Conservation (phyloP, 2,113 vertebrate genomes). For the Onychostruthus taczanowskii region DNA sequence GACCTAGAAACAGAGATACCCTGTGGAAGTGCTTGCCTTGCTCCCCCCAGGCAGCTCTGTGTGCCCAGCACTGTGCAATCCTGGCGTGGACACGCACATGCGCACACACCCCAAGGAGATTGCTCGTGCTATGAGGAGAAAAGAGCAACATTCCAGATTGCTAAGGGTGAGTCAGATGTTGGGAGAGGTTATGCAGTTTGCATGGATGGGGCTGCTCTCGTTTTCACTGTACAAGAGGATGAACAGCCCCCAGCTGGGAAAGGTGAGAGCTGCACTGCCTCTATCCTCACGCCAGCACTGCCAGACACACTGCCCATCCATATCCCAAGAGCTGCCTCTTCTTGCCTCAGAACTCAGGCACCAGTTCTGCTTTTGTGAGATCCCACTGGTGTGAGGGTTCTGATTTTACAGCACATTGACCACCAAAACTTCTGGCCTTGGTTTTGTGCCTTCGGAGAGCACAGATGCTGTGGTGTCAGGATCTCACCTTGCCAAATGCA, state of each 20-base stretch:
- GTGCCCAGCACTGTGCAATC: background rate
- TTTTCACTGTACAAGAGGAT: background rate
- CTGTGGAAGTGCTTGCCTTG: background rate
- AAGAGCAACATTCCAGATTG: background rate
- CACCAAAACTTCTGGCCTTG: background rate
- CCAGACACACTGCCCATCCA: too few relatives aligned
- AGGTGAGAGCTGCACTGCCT: background rate
- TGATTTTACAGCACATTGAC: background rate
- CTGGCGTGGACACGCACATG: background rate
- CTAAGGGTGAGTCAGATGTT: background rate
- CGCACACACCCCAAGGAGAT: fast-evolving
- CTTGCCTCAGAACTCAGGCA: background rate
- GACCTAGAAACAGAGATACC: background rate
- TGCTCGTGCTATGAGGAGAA: background rate
- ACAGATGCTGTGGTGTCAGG: fast-evolving
- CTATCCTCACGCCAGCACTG: background rate
- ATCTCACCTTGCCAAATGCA: fast-evolving
- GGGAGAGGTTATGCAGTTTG: background rate
- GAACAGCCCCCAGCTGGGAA: background rate
- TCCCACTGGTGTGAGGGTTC: background rate
- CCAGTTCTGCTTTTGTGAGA: background rate
- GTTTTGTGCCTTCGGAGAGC: fast-evolving
- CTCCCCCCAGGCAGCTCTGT: background rate
- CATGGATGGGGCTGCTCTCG: fast-evolving
- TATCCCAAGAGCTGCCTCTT: background rate